A percentile compares a stretch with the other conserved stretches of the same genome.
Conservation (phyloP, 2,113 vertebrate species). For the Vimba vimba region DNA sequence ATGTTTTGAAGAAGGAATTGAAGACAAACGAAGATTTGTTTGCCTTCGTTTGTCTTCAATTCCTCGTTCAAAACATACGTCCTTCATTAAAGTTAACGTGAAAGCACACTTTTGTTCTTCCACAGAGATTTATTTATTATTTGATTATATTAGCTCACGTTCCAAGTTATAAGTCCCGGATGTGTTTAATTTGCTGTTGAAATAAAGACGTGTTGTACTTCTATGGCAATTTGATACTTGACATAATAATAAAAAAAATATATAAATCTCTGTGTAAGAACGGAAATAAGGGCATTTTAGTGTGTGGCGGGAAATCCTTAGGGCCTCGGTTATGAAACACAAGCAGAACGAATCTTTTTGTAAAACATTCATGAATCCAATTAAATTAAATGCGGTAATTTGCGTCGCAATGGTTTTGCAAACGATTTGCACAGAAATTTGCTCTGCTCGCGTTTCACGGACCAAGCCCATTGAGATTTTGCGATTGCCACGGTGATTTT, state of each 20-base stretch:
- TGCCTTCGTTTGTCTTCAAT: too few species aligned
- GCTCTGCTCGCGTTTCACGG: not conserved
- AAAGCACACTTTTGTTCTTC: not conserved
- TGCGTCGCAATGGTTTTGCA: not conserved
- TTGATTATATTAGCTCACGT: not conserved
- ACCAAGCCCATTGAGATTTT: not conserved
- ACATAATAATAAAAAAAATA: not conserved
- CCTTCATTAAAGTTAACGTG: constrained; percentile 51
- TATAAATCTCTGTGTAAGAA: not conserved
- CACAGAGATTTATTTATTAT: not conserved
- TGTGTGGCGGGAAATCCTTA: not conserved
- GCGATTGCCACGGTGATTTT: constrained; percentile 1
- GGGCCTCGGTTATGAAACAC: not conserved
- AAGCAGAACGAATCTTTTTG: constrained; percentile 19
- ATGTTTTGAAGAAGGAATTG: constrained; percentile 70
- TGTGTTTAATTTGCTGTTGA: not conserved
- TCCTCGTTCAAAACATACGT: too few species aligned
- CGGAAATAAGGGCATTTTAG: not conserved
- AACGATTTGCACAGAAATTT: constrained; percentile 11
- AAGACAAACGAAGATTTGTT: constrained; percentile 44
- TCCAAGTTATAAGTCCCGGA: not conserved
- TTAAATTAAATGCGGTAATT: not conserved
- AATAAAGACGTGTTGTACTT: not conserved
- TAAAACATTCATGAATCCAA: constrained; percentile 14
- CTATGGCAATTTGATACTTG: not conserved